Conservation (phyloP, 2,797 vertebrate species). For the Lithobates pipiens region DNA sequence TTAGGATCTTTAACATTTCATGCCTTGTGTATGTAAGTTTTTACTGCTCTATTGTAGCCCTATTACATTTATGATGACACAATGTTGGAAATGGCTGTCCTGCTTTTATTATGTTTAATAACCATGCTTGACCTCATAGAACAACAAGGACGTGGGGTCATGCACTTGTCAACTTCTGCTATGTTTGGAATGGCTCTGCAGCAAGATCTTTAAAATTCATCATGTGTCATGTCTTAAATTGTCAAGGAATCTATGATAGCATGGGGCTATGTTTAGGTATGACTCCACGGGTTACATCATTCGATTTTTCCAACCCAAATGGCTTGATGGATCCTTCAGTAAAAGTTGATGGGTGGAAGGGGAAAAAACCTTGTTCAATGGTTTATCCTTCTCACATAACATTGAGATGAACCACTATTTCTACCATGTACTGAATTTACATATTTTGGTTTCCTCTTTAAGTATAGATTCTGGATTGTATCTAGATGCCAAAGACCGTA, state of each 20-base stretch:
- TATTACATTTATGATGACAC: neutral
- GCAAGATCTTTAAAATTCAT: conserved; percentile 52
- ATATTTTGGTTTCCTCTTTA: neutral
- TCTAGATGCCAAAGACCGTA: neutral
- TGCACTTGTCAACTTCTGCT: conserved; percentile 46
- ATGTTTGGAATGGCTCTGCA: conserved; percentile 54
- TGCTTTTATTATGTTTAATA: conserved; percentile 18
- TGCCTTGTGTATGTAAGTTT: neutral
- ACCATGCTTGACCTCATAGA: conserved; percentile 36
- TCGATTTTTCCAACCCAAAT: conserved; percentile 46
- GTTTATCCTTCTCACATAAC: neutral
- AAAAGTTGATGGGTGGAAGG: conserved; percentile 8
- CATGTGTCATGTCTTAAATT: conserved; percentile 61
- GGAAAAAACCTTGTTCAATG: neutral
- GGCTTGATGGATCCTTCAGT: conserved; percentile 36
- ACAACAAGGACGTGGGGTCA: conserved; percentile 44
- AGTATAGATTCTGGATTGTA: neutral
- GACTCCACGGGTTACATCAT: conserved; percentile 54
- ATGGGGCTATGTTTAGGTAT: conserved; percentile 53
- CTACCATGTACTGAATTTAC: neutral
- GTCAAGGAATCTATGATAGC: conserved; percentile 48
- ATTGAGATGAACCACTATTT: conserved; percentile 1
- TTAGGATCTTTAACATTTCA: no score
- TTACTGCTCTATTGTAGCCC: neutral
- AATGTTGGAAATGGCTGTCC: neutral